Percentiles rank a stretch among this genome's conserved stretches.
These are phyloP conservation scores for Argynnis bischoffii DNA, from an alignment of 2,888 invertebrate species.

Conservation along the genomic window DNA sequence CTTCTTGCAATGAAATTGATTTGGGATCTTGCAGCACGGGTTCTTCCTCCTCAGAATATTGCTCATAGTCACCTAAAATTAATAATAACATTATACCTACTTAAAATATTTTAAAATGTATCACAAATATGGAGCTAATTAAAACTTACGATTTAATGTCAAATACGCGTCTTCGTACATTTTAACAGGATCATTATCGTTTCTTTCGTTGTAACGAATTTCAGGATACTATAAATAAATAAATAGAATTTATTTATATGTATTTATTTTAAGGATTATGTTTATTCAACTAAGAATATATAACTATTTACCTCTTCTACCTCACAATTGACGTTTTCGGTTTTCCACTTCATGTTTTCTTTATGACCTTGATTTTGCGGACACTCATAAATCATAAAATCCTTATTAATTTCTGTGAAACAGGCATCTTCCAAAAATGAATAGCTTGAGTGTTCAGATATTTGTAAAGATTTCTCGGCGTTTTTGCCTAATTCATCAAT, in stretches of 20 bases:
- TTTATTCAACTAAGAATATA: background rate
- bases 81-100: constrained; percentile 5
- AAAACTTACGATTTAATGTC: constrained; percentile 65
- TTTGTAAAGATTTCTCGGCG: constrained; percentile 40
- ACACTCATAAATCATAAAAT: constrained; percentile 34
- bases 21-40: constrained; percentile 65
- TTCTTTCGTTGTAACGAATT: constrained; percentile 26
- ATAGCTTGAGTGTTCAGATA: constrained; percentile 51
- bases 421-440: constrained; percentile 53
- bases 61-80: constrained; percentile 69
- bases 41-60: constrained; percentile 66
- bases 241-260: background rate
- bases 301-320: constrained; percentile 2
- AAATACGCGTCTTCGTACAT: constrained; percentile 49
- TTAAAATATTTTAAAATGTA: background rate
- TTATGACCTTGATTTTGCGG: constrained; percentile 4
- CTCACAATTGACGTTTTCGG: background rate
- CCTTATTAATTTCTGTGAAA: constrained; percentile 46
- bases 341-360: constrained; percentile 2
- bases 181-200: constrained; percentile 37
- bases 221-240: constrained; percentile 9
- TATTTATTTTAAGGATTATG: background rate
- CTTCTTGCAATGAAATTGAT: constrained; percentile 64
- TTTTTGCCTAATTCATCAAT: constrained; percentile 25
- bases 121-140: background rate